phyloP scores from a whole-genome alignment of 2,888 invertebrate genomes.

The Boloria selene region DNA sequence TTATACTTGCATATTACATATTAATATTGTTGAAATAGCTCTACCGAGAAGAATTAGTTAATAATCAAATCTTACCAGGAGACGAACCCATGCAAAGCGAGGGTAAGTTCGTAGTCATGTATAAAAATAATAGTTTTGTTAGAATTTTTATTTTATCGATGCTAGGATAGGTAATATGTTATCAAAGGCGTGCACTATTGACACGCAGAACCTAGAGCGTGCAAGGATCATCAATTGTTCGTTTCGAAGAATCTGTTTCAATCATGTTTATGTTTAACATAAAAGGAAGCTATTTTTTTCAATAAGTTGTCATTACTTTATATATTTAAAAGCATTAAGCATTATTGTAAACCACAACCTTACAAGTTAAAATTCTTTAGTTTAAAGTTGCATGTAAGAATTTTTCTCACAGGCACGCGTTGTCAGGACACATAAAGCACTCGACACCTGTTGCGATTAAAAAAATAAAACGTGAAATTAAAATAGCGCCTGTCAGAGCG shows the following conservation, averaged over 20 bases:
- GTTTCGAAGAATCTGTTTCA: constrained; percentile 13
- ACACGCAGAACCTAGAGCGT: constrained; percentile 3
- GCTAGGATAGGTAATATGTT: background rate
- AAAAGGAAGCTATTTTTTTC: too few relatives aligned
- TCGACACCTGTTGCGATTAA: constrained; percentile 52
- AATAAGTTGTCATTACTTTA: too few relatives aligned
- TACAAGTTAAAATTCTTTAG: constrained; percentile 14
- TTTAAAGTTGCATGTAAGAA: constrained; percentile 41
- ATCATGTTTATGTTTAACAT: background rate
- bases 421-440: constrained; percentile 60
- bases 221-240: constrained; percentile 13
- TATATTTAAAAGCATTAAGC: too few relatives aligned
- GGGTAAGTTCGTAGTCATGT: too few relatives aligned
- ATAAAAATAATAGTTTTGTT: too few relatives aligned
- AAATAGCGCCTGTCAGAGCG: constrained; percentile 43
- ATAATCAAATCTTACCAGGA: too few relatives aligned
- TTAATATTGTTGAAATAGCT: too few relatives aligned
- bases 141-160: too few relatives aligned
- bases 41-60: too few relatives aligned
- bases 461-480: constrained; percentile 44
- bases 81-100: too few relatives aligned
- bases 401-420: constrained; percentile 51
- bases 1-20: too few relatives aligned
- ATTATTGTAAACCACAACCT: background rate
- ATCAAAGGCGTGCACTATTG: constrained; percentile 1